Evolutionary conservation across 1,140 invertebrate species (phyloP).

Genomic region (Pseudomyrmex concolor): DNA sequence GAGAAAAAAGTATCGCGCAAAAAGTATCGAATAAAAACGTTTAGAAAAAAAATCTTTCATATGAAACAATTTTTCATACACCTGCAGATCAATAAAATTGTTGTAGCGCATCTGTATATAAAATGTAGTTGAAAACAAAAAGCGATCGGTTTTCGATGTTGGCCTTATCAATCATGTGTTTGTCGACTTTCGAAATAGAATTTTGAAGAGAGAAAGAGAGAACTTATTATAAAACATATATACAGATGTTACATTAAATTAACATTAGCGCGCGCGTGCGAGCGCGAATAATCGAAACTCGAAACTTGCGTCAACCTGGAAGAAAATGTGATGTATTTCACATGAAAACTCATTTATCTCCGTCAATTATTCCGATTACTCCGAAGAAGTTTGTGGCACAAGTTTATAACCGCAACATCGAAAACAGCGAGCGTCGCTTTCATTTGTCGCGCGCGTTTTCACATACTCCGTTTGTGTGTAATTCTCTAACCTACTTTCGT

Average conservation of each 20-base stretch:
- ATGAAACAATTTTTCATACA: slow-evolving; percentile 13
- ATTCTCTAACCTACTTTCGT: no score
- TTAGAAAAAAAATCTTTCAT: slow-evolving; percentile 34
- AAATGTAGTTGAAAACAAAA: not conserved
- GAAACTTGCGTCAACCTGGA: no score
- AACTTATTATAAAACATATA: no score
- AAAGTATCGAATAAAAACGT: slow-evolving; percentile 22
- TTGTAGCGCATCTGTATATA: not conserved
- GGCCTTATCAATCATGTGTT: slow-evolving; percentile 18
- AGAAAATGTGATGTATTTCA: no score
- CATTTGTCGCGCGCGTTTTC: no score
- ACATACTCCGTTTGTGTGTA: no score
- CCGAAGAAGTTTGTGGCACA: no score
- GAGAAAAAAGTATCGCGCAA: not conserved
- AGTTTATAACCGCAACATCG: no score
- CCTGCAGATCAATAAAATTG: slow-evolving; percentile 21
- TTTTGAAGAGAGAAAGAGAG: not conserved
- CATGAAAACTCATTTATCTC: no score
- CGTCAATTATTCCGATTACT: no score
- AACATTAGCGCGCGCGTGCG: not conserved
- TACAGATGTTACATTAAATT: slow-evolving; percentile 52
- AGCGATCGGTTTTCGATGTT: slow-evolving; percentile 22
- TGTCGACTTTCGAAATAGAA: slow-evolving; percentile 4
- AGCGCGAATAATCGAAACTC: not conserved
- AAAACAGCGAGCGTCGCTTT: no score